These are phyloP conservation scores for Ascaphus truei DNA, from an alignment of 2,113 vertebrate species.

Conservation along the genomic window DNA sequence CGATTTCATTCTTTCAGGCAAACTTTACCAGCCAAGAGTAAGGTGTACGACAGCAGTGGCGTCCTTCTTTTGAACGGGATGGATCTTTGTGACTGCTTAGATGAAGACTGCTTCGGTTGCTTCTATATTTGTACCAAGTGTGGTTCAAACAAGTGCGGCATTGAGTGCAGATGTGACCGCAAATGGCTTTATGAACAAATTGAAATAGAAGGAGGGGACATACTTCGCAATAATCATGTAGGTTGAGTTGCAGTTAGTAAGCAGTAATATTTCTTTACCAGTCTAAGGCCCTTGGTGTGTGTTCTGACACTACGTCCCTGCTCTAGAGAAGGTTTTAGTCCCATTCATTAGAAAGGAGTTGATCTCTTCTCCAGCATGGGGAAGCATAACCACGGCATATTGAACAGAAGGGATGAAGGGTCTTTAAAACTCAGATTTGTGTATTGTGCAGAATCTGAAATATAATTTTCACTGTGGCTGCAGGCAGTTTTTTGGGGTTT, in stretches of 20 bases:
- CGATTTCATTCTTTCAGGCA: conserved; percentile 64
- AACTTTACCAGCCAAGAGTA: conserved; percentile 74
- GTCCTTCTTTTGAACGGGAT: conserved; percentile 79
- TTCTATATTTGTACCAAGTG: conserved; percentile 92
- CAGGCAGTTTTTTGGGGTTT: too few relatives aligned
- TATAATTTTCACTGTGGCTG: too few relatives aligned
- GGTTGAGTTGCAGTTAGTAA: conserved; percentile 43
- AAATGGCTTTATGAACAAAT: conserved; percentile 98
- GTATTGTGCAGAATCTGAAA: too few relatives aligned
- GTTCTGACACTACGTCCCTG: not conserved
- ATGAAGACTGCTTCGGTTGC: conserved; percentile 89
- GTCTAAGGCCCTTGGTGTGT: not conserved
- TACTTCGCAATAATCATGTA: conserved; percentile 86
- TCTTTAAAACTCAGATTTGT: too few relatives aligned
- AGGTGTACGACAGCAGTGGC: conserved; percentile 87
- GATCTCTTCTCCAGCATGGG: not conserved
- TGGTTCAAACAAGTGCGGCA: conserved; percentile 84
- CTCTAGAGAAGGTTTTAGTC: not conserved
- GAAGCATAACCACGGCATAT: too few relatives aligned
- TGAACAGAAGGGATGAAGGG: too few relatives aligned
- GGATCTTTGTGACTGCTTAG: conserved; percentile 94
- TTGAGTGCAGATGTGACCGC: conserved; percentile 90
- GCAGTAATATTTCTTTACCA: not conserved
- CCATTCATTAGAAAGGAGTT: not conserved
- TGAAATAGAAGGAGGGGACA: conserved; percentile 92